phyloP scores from a whole-genome alignment of 2,888 invertebrate genomes.

The Lysandra coridon region DNA sequence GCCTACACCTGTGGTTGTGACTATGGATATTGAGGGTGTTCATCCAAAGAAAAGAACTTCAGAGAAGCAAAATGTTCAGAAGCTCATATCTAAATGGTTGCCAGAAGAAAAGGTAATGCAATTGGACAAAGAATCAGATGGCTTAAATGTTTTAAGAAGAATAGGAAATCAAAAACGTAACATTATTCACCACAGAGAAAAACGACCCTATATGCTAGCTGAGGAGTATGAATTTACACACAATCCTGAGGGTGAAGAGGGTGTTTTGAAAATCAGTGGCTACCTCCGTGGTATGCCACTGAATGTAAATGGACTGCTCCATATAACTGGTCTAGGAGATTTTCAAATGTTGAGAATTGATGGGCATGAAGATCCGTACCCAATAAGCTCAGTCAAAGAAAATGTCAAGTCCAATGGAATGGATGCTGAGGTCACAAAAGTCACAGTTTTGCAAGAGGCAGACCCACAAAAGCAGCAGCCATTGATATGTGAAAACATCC shows the following conservation, averaged over 20 bases:
- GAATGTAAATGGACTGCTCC: conserved; percentile 93
- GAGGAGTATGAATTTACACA: conserved; percentile 87
- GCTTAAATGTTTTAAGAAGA: conserved; percentile 82
- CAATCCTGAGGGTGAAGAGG: conserved; percentile 69
- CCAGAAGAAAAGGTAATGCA: conserved; percentile 91
- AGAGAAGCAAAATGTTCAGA: conserved; percentile 84
- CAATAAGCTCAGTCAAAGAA: conserved; percentile 77
- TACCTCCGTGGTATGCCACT: conserved; percentile 91
- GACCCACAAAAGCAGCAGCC: conserved; percentile 86
- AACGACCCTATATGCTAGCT: conserved; percentile 90
- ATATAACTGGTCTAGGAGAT: conserved; percentile 95
- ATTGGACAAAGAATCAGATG: conserved; percentile 88
- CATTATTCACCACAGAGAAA: conserved; percentile 85
- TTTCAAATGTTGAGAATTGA: conserved; percentile 94
- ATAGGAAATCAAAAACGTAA: conserved; percentile 92
- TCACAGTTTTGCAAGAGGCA: conserved; percentile 79
- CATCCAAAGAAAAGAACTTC: conserved; percentile 86
- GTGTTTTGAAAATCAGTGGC: conserved; percentile 90
- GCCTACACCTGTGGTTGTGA: conserved; percentile 88
- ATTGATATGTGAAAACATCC: conserved; percentile 88
- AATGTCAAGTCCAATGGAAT: conserved; percentile 67
- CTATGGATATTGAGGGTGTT: conserved; percentile 87
- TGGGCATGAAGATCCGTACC: conserved; percentile 85
- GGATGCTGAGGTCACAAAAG: conserved; percentile 60
- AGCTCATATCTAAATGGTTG: conserved; percentile 84